Percentiles rank a stretch among this genome's conserved stretches.
phyloP scores from a whole-genome alignment of 2,888 invertebrate species.

The Ophraella communa region DNA sequence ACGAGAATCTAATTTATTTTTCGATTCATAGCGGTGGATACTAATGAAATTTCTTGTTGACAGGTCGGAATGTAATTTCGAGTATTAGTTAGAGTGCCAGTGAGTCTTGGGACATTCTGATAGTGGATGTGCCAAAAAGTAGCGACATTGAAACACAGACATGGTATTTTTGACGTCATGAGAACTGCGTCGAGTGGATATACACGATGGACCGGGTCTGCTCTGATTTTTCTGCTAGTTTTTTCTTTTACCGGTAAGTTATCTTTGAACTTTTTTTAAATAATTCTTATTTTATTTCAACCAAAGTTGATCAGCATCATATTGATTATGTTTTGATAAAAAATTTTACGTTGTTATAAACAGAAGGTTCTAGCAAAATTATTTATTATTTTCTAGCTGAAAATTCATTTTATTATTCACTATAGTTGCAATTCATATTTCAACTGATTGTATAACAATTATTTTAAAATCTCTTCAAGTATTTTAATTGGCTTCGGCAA shows the following conservation, averaged over 20 bases:
- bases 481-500: no score
- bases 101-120: conserved; percentile 37
- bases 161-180: conserved; percentile 58
- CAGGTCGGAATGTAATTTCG: conserved; percentile 47
- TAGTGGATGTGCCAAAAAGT: conserved; percentile 48
- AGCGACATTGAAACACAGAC: conserved; percentile 52
- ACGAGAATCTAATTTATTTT: conserved; percentile 18
- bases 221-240: conserved; percentile 51
- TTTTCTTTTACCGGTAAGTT: conserved; percentile 54
- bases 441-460: no score
- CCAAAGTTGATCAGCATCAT: neutral
- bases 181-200: conserved; percentile 52
- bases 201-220: conserved; percentile 56
- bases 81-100: conserved; percentile 38
- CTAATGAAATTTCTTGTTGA: conserved; percentile 41
- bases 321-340: no score
- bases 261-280: neutral
- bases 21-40: conserved; percentile 33
- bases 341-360: no score
- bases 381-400: no score
- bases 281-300: no score
- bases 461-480: no score
- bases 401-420: no score
- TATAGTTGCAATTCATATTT: no score
- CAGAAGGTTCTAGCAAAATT: no score